Conservation (phyloP, 2,113 vertebrate species). For the Gobio gobio region DNA sequence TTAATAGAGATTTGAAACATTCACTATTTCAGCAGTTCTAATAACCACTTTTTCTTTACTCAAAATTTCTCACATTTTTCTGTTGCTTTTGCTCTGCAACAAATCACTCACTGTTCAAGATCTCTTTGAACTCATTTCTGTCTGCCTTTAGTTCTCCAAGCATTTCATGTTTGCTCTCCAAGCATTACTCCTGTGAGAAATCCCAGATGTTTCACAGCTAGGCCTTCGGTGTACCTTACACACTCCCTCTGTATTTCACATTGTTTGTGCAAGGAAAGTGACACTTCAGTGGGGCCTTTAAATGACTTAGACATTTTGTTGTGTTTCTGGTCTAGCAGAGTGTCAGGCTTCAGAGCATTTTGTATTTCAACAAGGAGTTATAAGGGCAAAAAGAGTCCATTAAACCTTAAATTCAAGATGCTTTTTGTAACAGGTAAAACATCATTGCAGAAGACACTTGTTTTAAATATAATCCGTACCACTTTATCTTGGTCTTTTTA, state of each 20-base stretch:
- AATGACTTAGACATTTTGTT: conserved; percentile 17
- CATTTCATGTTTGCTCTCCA: conserved; percentile 39
- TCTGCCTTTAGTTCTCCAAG: conserved; percentile 28
- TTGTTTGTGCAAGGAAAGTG: conserved; percentile 16
- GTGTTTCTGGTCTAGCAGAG: neutral
- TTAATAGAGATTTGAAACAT: neutral
- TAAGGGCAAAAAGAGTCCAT: neutral
- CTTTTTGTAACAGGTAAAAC: neutral
- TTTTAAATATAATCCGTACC: neutral
- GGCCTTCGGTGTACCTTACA: conserved; percentile 27
- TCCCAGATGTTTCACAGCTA: conserved; percentile 45
- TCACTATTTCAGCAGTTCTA: neutral
- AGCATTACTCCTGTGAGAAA: conserved; percentile 35
- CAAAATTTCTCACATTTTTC: neutral
- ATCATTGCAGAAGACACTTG: neutral
- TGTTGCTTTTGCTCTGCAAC: conserved; percentile 22
- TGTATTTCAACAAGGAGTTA: neutral
- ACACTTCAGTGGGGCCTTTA: conserved; percentile 16
- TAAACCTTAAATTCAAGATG: neutral
- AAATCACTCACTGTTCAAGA: conserved; percentile 22
- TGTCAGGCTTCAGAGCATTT: neutral
- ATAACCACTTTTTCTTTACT: neutral
- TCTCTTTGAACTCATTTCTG: conserved; percentile 21
- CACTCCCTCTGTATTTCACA: conserved; percentile 37
- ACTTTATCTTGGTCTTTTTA: neutral